Conservation (phyloP, 2,113 vertebrate species). For the Psettodes erumei region DNA sequence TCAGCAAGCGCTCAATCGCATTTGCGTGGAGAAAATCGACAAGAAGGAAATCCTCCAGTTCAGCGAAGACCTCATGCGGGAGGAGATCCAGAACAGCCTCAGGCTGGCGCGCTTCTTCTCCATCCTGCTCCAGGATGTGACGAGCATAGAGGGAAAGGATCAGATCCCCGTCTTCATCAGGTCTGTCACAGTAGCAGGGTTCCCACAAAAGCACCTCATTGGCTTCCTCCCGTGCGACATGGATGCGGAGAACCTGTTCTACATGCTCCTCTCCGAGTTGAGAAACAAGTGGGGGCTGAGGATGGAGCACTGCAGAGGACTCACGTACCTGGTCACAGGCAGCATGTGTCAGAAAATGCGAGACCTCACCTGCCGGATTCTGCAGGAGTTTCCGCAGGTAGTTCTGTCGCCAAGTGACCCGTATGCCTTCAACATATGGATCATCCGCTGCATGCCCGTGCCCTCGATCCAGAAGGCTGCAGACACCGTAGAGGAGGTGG, state of each 20-base stretch:
- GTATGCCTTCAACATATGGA: conserved; percentile 86
- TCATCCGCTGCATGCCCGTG: conserved; percentile 85
- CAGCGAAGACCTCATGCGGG: conserved; percentile 89
- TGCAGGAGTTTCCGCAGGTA: conserved; percentile 84
- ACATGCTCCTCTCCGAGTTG: conserved; percentile 88
- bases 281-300: conserved; percentile 95
- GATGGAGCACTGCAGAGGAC: conserved; percentile 93
- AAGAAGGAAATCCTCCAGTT: conserved; percentile 93
- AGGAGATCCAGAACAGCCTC: conserved; percentile 91
- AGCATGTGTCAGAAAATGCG: conserved; percentile 83
- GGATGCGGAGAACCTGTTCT: conserved; percentile 88
- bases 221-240: conserved; percentile 92
- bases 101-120: conserved; percentile 92
- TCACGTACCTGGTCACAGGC: conserved; percentile 81
- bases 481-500: conserved; percentile 83
- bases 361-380: conserved; percentile 80
- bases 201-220: conserved; percentile 92
- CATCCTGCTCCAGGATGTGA: conserved; percentile 90
- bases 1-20: conserved; percentile 76
- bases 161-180: conserved; percentile 91
- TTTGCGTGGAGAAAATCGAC: conserved; percentile 85
- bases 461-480: conserved; percentile 81
- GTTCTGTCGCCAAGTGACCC: conserved; percentile 84
- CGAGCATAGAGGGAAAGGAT: conserved; percentile 90
- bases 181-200: conserved; percentile 91